Base-by-base conservation (phyloP, 2,113 vertebrate genomes). In the Saguinus midas region DNA sequence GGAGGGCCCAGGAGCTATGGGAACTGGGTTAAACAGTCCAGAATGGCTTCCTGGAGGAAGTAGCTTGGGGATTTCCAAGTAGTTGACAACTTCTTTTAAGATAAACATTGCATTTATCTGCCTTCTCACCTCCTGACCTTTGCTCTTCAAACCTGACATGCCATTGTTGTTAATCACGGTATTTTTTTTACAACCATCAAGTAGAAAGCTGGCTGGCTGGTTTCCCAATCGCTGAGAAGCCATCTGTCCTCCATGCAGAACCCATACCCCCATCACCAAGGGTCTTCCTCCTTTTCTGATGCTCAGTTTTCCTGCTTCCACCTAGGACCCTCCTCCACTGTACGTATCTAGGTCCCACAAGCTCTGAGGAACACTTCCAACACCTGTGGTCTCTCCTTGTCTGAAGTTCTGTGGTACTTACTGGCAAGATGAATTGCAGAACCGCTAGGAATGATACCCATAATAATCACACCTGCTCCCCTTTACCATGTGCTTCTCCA, bases 11-110 rank as follows among this genome's bases (percentile, higher is more conserved):
- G 57, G 55, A n/a, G 48, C 10, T 37, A 27, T 7, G 25, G 68
- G 81, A 50, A 79, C n/a, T 21, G 79, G 93, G 95, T 87, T 73
- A 61, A 73, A 43, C 10, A 50, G 58, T 70, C 83, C 95, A 90
- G 75, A 48, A 40, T 0, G 5, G 94, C 95, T 96, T 96, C 96
- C 96, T 91, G 70, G 89, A 98, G 89, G 79, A 97, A 93, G 89
- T 35, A 18, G 73, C 48, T 5, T 61, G 96, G 88, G 97, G 89
- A 78, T 97, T 94, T 97, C 97, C 96, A 70, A 61, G 83, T 32
- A 70, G 40, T 52, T 94, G n/a, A 85, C 82, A 86, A 78, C 40
- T 86, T 43, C 87, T 48, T 70, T 83, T 40, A 48, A 95, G 86
- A 95, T 86, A 68, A 86, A 94, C 96, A 73, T 6, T 73, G 35